Conservation (phyloP, 1,140 invertebrate species). For the Papilio xuthus region DNA sequence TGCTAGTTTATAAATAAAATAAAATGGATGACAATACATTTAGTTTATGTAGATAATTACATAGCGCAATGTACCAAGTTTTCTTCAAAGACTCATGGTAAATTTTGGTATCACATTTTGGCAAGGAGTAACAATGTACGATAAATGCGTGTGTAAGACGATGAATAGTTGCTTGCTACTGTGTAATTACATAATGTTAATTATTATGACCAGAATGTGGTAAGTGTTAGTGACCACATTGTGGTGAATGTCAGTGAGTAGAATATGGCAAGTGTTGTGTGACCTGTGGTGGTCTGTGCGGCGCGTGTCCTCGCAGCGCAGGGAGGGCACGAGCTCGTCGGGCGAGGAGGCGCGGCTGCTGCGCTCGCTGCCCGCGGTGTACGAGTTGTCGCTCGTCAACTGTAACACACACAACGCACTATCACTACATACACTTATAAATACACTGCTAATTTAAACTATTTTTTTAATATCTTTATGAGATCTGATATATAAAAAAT, state of each 20-base stretch:
- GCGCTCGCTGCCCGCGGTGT: constrained; percentile 77
- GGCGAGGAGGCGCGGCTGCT: constrained; percentile 82
- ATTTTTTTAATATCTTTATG: neutral
- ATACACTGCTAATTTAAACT: neutral
- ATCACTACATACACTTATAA: constrained; percentile 21
- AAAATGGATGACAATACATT: no score
- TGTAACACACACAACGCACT: constrained; percentile 42
- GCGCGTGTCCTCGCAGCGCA: constrained; percentile 48
- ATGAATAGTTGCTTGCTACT: no score
- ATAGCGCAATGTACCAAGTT: no score
- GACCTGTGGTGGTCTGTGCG: constrained; percentile 39
- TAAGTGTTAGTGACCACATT: neutral
- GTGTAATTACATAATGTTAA: no score
- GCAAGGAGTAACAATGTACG: neutral
- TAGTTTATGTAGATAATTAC: no score
- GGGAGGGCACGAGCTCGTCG: constrained; percentile 81
- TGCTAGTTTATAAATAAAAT: no score
- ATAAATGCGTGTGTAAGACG: no score
- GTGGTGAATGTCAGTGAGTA: neutral
- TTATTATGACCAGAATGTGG: no score
- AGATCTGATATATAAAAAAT: no score
- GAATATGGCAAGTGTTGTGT: constrained; percentile 2
- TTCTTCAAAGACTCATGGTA: no score
- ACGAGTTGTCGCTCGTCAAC: constrained; percentile 74
- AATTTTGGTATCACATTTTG: no score